Conservation (phyloP, 2,113 vertebrate genomes). For the Oncorhynchus tshawytscha region DNA sequence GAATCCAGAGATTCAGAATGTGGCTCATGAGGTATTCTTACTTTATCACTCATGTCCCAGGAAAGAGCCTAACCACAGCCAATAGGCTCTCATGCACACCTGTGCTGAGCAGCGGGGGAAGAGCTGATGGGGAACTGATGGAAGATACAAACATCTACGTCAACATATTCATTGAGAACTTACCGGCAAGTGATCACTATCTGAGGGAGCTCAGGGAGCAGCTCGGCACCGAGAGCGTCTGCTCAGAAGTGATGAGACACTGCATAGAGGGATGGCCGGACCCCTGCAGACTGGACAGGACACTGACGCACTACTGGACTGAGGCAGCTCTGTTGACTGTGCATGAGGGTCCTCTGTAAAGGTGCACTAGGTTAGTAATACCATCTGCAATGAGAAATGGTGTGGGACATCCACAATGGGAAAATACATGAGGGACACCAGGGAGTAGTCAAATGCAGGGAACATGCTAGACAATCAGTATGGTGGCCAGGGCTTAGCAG, state of each 20-base stretch:
- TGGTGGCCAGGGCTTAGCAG: conserved; percentile 18
- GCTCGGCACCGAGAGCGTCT: no score
- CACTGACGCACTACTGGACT: not conserved
- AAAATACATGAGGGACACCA: conserved; percentile 19
- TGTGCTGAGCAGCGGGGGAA: not conserved
- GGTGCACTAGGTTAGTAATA: conserved; percentile 8
- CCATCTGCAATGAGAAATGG: conserved; percentile 25
- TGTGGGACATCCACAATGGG: conserved; percentile 3
- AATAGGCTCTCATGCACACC: not conserved
- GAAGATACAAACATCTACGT: no score
- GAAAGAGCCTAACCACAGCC: not conserved
- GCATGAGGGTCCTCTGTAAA: conserved; percentile 6
- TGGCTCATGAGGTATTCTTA: conserved; percentile 9
- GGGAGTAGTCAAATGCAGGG: conserved; percentile 18
- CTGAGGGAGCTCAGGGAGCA: no score
- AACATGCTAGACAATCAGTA: conserved; percentile 1
- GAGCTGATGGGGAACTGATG: no score
- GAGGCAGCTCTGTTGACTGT: not conserved
- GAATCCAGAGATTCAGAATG: conserved; percentile 12
- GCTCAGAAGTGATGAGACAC: not conserved
- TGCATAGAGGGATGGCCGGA: conserved; percentile 1
- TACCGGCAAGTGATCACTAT: no score
- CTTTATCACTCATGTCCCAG: not conserved
- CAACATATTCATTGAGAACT: no score
- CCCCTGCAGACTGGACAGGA: not conserved